A percentile compares a stretch with the other conserved stretches of the same genome.
Conservation (phyloP, 2,888 invertebrate species). For the Pyrrhia umbra region DNA sequence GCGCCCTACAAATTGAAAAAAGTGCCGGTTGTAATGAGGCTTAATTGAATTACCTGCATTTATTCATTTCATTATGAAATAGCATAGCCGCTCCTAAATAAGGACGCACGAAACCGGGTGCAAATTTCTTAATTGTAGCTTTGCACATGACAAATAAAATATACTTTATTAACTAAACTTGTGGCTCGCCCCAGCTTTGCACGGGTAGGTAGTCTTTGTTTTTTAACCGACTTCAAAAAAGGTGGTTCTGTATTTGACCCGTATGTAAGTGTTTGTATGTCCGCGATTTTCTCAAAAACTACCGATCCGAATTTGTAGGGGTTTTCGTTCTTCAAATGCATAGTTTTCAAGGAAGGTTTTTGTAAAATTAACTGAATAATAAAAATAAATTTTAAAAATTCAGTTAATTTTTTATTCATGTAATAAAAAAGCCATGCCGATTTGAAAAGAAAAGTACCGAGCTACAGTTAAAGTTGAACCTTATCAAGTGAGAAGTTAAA, state of each 20-base stretch:
- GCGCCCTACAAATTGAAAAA: conserved; percentile 44
- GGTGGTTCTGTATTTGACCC: too few relatives aligned
- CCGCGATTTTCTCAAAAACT: too few relatives aligned
- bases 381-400: not conserved
- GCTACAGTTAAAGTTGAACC: conserved; percentile 27
- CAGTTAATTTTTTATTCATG: not conserved
- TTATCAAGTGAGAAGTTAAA: conserved; percentile 66
- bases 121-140: conserved; percentile 57
- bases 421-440: conserved; percentile 19
- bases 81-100: conserved; percentile 55
- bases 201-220: too few relatives aligned
- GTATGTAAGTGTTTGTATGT: too few relatives aligned
- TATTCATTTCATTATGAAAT: conserved; percentile 63
- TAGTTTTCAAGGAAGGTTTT: too few relatives aligned
- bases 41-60: conserved; percentile 63
- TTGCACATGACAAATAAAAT: conserved; percentile 45
- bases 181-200: too few relatives aligned
- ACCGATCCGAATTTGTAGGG: too few relatives aligned
- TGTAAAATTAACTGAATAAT: too few relatives aligned
- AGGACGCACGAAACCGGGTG: conserved; percentile 36
- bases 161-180: conserved; percentile 34
- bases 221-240: too few relatives aligned
- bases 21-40: conserved; percentile 37
- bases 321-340: too few relatives aligned
- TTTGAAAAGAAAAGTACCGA: conserved; percentile 17